These are phyloP conservation scores for Stegophylla sp. DNA, from an alignment of 2,888 invertebrate genomes.

Conservation along the genomic window DNA sequence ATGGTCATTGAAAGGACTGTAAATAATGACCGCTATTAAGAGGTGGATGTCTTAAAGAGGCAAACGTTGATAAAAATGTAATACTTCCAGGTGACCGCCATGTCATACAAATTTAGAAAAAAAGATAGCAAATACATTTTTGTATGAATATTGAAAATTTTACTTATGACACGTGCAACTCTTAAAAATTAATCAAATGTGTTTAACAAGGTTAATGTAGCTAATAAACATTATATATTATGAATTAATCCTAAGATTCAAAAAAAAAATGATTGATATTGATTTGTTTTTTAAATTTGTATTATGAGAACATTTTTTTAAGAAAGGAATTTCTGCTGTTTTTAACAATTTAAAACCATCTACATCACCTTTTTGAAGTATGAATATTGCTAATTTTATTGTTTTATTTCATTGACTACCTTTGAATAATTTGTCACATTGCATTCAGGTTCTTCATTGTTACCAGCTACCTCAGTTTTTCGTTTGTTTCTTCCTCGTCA, in stretches of 20 bases:
- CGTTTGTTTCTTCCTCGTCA: no score
- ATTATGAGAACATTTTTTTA: not conserved
- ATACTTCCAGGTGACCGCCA: not conserved
- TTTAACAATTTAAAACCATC: not conserved
- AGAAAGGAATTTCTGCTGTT: conserved; percentile 2
- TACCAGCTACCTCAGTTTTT: no score
- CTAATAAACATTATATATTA: not conserved
- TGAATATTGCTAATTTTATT: not conserved
- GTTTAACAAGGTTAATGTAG: no score
- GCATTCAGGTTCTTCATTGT: no score
- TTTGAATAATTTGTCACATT: no score
- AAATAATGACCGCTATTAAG: no score
- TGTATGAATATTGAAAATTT: not conserved
- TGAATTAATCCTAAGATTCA: not conserved
- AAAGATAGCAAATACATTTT: not conserved
- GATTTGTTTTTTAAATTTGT: conserved; percentile 1
- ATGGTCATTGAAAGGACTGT: no score
- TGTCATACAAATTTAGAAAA: not conserved
- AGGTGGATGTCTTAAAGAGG: not conserved
- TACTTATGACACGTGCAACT: not conserved
- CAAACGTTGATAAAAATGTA: not conserved
- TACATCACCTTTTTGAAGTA: not conserved
- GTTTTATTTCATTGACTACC: no score
- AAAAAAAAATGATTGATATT: not conserved
- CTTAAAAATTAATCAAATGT: not conserved